A percentile compares a stretch with the other conserved stretches of the same genome.
phyloP scores from a whole-genome alignment of 2,888 invertebrate species.

The Operophtera brumata region DNA sequence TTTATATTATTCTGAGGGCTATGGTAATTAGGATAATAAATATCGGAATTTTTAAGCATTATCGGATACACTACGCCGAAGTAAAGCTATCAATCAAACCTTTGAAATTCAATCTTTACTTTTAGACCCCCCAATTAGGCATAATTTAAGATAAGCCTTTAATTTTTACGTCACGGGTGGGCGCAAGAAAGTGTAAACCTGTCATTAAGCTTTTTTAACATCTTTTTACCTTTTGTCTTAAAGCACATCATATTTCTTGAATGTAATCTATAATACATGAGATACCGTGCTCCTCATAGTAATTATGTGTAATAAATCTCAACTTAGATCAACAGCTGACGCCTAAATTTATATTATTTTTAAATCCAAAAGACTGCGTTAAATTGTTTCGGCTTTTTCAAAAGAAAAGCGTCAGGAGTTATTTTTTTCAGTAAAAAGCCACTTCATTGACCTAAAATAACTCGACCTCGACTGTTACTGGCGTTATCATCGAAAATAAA shows the following conservation, averaged over 20 bases:
- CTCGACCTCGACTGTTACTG: conserved; percentile 49
- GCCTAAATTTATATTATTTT: conserved; percentile 49
- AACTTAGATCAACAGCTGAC: conserved; percentile 69
- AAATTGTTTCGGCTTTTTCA: conserved; percentile 20
- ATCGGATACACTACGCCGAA: conserved; percentile 49
- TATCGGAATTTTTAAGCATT: conserved; percentile 48
- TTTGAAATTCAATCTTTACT: conserved; percentile 75
- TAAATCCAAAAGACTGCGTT: conserved; percentile 16
- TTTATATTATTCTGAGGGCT: conserved; percentile 30
- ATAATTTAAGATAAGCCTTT: conserved; percentile 79
- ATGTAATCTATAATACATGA: conserved; percentile 76
- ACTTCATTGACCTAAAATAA: conserved; percentile 63
- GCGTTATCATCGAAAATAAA: conserved; percentile 75
- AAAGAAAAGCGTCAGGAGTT: conserved; percentile 41
- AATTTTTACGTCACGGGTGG: conserved; percentile 77
- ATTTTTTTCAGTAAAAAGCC: conserved; percentile 48
- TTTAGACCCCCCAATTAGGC: conserved; percentile 76
- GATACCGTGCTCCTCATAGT: conserved; percentile 63
- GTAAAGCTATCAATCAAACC: conserved; percentile 71
- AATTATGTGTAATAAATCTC: conserved; percentile 78
- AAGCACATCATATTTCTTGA: conserved; percentile 66
- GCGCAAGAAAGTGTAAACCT: conserved; percentile 68
- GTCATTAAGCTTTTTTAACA: conserved; percentile 69
- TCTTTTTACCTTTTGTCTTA: conserved; percentile 71
- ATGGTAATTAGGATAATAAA: conserved; percentile 55